Percentiles rank a stretch among this genome's conserved stretches.
These are phyloP conservation scores for Gibbula magus DNA, from an alignment of 2,888 invertebrate species.

Conservation along the genomic window DNA sequence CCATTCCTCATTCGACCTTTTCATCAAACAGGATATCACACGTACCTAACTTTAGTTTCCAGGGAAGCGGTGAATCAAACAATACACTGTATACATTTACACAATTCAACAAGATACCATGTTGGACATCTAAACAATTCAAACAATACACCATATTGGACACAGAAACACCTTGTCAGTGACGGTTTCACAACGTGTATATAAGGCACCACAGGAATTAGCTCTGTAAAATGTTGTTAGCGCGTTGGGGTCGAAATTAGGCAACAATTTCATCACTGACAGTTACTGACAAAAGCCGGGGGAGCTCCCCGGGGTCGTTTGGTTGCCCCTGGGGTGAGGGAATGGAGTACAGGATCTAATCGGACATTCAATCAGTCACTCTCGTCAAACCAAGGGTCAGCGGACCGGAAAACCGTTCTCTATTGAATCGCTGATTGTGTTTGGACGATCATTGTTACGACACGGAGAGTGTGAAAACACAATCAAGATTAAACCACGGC, in stretches of 20 bases:
- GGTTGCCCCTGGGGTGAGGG: background rate
- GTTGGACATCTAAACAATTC: no score
- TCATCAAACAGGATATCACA: no score
- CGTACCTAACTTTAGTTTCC: no score
- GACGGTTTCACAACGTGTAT: background rate
- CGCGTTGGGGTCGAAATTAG: background rate
- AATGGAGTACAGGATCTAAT: background rate
- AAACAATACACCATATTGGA: no score
- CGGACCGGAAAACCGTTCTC: background rate
- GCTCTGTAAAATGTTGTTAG: background rate
- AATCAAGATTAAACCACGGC: conserved; percentile 12
- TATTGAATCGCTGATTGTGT: conserved; percentile 12
- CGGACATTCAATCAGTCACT: conserved; percentile 15
- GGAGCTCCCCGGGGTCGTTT: background rate
- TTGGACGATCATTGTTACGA: background rate
- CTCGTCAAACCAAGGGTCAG: background rate
- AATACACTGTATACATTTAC: no score
- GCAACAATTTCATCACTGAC: background rate
- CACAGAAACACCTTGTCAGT: no score
- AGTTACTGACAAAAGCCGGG: no score
- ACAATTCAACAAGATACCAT: no score
- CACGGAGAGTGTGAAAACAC: conserved; percentile 15
- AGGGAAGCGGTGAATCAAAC: no score
- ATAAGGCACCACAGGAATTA: background rate
- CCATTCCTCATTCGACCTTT: no score